Conservation (phyloP, 2,888 invertebrate species). For the Thumatha senex region DNA sequence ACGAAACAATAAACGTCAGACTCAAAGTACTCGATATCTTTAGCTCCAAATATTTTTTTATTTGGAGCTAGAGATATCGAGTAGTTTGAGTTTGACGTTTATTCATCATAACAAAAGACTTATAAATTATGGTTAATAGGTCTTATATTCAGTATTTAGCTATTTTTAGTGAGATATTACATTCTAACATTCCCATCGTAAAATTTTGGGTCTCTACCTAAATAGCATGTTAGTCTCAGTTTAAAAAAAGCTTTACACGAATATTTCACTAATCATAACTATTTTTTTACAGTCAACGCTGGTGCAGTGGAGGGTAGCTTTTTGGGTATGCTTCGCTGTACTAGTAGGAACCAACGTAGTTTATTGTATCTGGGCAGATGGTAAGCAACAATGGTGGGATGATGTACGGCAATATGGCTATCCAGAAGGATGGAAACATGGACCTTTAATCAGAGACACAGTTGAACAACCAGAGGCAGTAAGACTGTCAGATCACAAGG, state of each 20-base stretch:
- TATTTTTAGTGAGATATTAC: no score
- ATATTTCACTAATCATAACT: neutral
- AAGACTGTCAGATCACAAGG: conserved; percentile 49
- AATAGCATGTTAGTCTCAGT: no score
- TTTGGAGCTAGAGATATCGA: no score
- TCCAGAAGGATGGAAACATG: conserved; percentile 70
- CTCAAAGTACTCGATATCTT: conserved; percentile 11
- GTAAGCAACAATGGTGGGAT: conserved; percentile 89
- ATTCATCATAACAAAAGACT: no score
- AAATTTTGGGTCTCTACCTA: no score
- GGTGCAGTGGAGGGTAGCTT: conserved; percentile 84
- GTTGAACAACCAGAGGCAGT: conserved; percentile 56
- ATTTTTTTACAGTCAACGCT: conserved; percentile 55
- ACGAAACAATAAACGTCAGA: conserved; percentile 4
- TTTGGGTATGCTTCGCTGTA: conserved; percentile 88
- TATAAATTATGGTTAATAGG: no score
- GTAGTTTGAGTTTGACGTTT: no score
- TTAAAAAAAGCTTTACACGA: no score
- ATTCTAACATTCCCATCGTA: no score
- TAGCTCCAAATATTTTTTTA: neutral
- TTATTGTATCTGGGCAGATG: conserved; percentile 87
- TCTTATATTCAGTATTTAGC: no score
- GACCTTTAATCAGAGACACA: conserved; percentile 51
- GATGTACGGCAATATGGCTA: conserved; percentile 79
- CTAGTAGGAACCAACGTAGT: conserved; percentile 85